Evolutionary conservation across 1,140 invertebrate species (phyloP), one percentile per base, ranked within the genome.

Genomic region (Chironomus tepperi): DNA sequence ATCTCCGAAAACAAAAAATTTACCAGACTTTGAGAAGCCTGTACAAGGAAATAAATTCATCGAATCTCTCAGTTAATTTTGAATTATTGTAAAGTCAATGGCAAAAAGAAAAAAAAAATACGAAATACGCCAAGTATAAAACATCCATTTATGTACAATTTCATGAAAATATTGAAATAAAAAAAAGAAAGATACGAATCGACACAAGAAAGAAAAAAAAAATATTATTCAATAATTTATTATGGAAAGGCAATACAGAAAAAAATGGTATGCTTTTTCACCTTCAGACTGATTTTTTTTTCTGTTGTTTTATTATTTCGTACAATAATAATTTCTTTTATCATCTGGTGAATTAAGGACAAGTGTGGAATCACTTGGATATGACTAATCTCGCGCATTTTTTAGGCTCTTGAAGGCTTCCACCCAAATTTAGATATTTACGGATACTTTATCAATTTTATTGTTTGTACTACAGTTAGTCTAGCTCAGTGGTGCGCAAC

Each of bases 201-300:
- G 47, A 12, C n/a, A 57, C 47, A 15, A 57, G n/a, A 57, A 57
- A 57, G 12, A 57, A 15, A 57, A n/a, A 57, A 57, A 57, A 57
- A 70, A 10, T 19, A 70, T 70, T 19, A 70, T 70, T 70, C 19
- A 70, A 70, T 70, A 70, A 19, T 70, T 70, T 70, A 70, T 70
- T 19, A 18, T 70, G 18, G 16, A 70, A 70, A 70, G 65, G 18
- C 19, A 19, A 9, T 70, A 57, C 8, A 57, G 12, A 57, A 12
- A 57, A 57, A 57, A 19, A 18, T 70, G 19, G 65, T 70, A 21
- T 70, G 10, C 18, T 70, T 70, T 21, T 70, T 70, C 65, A 70
- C 65, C 65, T 70, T 70, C 65, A 70, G 65, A 18, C 18, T n/a
- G 65, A 19, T 18, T 57, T 57, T 57, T 57, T 10, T n/a, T 7